Evolutionary conservation across 2,888 invertebrate genomes (phyloP), one percentile per base, ranked within the genome.

Genomic region (Onthophagus sagittarius): DNA sequence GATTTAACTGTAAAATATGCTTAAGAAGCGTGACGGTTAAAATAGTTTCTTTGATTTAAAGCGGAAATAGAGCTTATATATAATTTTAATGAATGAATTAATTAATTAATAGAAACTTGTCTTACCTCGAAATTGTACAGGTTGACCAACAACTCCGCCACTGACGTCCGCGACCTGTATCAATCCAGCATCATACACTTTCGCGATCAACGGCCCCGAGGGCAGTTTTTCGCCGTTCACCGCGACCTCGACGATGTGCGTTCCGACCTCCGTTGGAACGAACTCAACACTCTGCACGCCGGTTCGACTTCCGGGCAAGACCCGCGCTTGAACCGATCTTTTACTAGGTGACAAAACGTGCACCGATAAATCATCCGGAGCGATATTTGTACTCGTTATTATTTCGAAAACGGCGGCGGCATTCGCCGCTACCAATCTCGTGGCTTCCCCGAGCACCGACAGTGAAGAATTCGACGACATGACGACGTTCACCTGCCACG

Each of bases 141-240:
- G 95, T 86, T 98, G 96, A 72, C 98, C 98, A 62, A 98, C 96
- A 76, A 95, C 92, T 75, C 97, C 98, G 81, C 94, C 95, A 80
- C 95, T 94, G 39, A 98, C 94, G 84, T 98, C 96, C 72, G 97
- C 95, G 78, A 99, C 96, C 87, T 94, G 93, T 82, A 99, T 97
- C 77, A 97, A 90, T 78, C 94, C 93, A 77, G 97, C 93, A 85
- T 98, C 97, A 87, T 97, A 98, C 69, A 96, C 97, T 88, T 97
- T 96, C 79, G 97, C 96, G 76, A 96, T 91, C 77, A 97, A 89
- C 11, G 97, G 97, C 15, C 96, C 96, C 72, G 94, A 95, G 77
- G 94, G 92, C 80, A 98, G 88, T 86, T 96, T 95, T 81, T 95
- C 93, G 76, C 97, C 97, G 78, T 93, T 94, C 77, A 97, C 94